These are phyloP conservation scores for Orchesellides sinensis DNA, from an alignment of 2,888 invertebrate species.

Conservation along the genomic window DNA sequence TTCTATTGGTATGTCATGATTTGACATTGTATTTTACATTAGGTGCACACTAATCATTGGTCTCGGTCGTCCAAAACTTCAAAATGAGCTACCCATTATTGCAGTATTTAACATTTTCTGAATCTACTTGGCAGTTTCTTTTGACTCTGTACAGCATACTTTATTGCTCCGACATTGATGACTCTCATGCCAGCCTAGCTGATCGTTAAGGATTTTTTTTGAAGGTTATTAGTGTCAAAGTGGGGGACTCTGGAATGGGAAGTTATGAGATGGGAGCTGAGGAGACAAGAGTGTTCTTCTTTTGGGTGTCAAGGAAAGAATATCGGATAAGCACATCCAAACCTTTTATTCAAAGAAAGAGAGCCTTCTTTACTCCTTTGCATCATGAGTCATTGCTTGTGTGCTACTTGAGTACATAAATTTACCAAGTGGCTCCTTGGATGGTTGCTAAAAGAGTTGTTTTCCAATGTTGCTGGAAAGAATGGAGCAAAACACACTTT, in stretches of 20 bases:
- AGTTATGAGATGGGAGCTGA: conserved; percentile 65
- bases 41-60: not conserved
- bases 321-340: not conserved
- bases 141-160: conserved; percentile 9
- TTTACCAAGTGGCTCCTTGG: not conserved
- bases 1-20: no score
- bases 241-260: conserved; percentile 63
- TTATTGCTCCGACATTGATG: conserved; percentile 63
- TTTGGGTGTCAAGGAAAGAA: conserved; percentile 23
- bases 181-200: conserved; percentile 36
- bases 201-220: conserved; percentile 65
- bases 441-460: not conserved
- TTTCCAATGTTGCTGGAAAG: conserved; percentile 4
- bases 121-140: not conserved
- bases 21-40: conserved; percentile 2
- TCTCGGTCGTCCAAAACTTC: conserved; percentile 21
- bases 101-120: conserved; percentile 29
- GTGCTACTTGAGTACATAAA: conserved; percentile 17
- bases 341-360: not conserved
- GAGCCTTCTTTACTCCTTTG: not conserved
- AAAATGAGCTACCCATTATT: conserved; percentile 41
- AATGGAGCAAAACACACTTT: no score
- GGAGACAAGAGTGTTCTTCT: conserved; percentile 42
- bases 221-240: conserved; percentile 68
- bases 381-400: conserved; percentile 10